These are phyloP conservation scores for Brevipalpus yothersi DNA, from an alignment of 1,140 invertebrate genomes.

Conservation along the genomic window DNA sequence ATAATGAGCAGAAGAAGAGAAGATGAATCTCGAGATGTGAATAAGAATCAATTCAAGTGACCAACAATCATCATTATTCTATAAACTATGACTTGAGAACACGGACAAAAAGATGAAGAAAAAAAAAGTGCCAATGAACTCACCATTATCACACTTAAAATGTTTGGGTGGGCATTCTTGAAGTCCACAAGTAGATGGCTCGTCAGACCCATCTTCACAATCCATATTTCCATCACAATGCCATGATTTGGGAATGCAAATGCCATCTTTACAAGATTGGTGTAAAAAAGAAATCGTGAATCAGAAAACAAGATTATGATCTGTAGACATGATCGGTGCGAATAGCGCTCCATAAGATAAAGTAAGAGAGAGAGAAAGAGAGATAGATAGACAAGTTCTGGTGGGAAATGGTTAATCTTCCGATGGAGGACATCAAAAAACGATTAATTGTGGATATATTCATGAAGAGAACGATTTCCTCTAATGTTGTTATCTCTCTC, in stretches of 20 bases:
- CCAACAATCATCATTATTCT: no score
- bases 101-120: no score
- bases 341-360: no score
- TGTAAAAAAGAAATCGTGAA: no score
- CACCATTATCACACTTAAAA: constrained; percentile 36
- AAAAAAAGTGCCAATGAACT: no score
- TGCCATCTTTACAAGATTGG: background rate
- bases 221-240: constrained; percentile 78
- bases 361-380: no score
- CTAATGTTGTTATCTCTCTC: background rate
- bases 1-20: no score
- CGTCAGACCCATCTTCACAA: constrained; percentile 76
- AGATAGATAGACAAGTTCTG: constrained; percentile 5
- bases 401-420: constrained; percentile 10
- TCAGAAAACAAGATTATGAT: no score
- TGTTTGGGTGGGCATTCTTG: constrained; percentile 21
- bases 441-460: background rate
- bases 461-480: background rate
- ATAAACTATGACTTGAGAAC: no score
- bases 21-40: no score
- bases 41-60: no score
- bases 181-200: constrained; percentile 49
- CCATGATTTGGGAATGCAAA: constrained; percentile 81
- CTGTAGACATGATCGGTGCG: no score
- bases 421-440: background rate